phyloP scores from a whole-genome alignment of 1,140 invertebrate species.

The Zaprionus kolodkinae region DNA sequence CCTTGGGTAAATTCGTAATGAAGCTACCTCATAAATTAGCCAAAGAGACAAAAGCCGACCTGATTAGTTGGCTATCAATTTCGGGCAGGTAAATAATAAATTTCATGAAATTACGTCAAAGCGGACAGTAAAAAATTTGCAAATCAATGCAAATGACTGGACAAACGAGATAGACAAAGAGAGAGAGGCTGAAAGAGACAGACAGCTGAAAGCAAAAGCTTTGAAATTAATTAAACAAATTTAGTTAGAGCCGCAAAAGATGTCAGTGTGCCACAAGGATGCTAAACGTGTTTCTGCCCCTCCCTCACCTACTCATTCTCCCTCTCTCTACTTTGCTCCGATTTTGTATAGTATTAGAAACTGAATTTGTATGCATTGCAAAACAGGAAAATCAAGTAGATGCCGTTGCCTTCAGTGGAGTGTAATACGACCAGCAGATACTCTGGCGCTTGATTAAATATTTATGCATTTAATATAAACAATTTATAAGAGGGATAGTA shows the following conservation, averaged over 20 bases:
- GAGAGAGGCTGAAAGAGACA: neutral
- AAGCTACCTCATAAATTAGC: slow-evolving; percentile 26
- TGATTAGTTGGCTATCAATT: slow-evolving; percentile 67
- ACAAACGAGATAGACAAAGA: slow-evolving; percentile 38
- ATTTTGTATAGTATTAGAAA: slow-evolving; percentile 74
- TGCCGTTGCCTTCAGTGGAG: neutral
- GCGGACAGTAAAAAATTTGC: slow-evolving; percentile 51
- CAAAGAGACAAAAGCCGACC: slow-evolving; percentile 39
- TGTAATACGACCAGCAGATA: slow-evolving; percentile 11
- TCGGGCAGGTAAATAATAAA: slow-evolving; percentile 69
- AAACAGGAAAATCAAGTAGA: slow-evolving; percentile 48
- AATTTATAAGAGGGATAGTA: neutral
- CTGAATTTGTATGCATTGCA: slow-evolving; percentile 47
- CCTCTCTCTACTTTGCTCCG: slow-evolving; percentile 2
- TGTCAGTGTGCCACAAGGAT: slow-evolving; percentile 81
- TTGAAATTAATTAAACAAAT: slow-evolving; percentile 76
- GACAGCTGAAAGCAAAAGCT: slow-evolving; percentile 65
- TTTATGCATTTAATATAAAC: neutral
- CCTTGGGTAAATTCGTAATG: slow-evolving; percentile 44
- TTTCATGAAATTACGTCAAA: slow-evolving; percentile 71
- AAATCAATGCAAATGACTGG: slow-evolving; percentile 76
- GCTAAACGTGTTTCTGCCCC: slow-evolving; percentile 57
- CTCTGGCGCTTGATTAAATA: slow-evolving; percentile 7
- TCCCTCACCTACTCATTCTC: neutral
- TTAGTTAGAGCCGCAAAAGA: slow-evolving; percentile 59